Percentiles rank a stretch among this genome's conserved stretches.
These are phyloP conservation scores for Disparrhopalites patrizii DNA, from an alignment of 2,888 invertebrate genomes.

Conservation along the genomic window DNA sequence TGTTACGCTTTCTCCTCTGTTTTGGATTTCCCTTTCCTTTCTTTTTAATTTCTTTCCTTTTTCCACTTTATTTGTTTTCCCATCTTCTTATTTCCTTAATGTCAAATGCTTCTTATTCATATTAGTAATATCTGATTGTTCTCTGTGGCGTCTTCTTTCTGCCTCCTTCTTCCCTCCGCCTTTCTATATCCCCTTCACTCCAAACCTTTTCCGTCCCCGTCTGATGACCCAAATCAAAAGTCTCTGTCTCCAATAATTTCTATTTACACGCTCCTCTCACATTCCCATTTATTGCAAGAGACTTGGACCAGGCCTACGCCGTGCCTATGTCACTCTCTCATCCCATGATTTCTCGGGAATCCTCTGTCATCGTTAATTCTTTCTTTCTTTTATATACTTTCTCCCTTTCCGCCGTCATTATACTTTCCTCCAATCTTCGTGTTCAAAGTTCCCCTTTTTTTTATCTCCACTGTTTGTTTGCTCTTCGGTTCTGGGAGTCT, in stretches of 20 bases:
- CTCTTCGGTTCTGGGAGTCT: background rate
- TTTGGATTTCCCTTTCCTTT: too few species aligned
- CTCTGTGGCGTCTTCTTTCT: too few species aligned
- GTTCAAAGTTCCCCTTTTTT: background rate
- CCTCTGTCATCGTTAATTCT: background rate
- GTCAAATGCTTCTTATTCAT: too few species aligned
- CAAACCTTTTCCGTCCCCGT: background rate
- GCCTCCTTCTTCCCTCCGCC: too few species aligned
- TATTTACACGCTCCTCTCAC: background rate
- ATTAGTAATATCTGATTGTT: too few species aligned
- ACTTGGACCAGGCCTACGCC: too few species aligned
- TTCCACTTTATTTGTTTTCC: too few species aligned
- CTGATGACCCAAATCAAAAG: background rate
- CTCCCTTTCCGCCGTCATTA: background rate
- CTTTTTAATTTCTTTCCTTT: background rate
- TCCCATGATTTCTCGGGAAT: background rate
- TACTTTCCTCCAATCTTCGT: too few species aligned
- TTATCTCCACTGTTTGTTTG: background rate
- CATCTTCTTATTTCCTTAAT: too few species aligned
- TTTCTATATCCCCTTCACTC: background rate
- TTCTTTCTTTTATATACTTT: background rate
- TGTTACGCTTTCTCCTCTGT: too few species aligned
- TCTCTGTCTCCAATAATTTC: too few species aligned
- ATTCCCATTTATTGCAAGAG: background rate
- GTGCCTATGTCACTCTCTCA: too few species aligned